A percentile compares a stretch with the other conserved stretches of the same genome.
Conservation (phyloP, 2,888 invertebrate species). For the Hipparchia semele region DNA sequence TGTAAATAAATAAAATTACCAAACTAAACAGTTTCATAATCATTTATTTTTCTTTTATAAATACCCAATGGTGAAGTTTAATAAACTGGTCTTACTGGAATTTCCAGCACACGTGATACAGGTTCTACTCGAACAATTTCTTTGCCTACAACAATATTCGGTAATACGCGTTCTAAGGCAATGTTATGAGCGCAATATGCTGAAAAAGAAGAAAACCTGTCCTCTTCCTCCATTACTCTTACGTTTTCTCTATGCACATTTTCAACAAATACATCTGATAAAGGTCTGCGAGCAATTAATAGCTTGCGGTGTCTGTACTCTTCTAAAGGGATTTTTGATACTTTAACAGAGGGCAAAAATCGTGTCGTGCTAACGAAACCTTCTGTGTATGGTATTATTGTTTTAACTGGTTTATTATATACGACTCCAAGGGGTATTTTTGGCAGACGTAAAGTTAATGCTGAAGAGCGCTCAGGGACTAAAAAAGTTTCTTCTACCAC, state of each 20-base stretch:
- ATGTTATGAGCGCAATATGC: conserved; percentile 30
- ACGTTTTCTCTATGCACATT: conserved; percentile 13
- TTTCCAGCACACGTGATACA: conserved; percentile 12
- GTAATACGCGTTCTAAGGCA: conserved; percentile 26
- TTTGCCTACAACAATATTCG: conserved; percentile 21
- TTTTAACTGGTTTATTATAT: conserved; percentile 21
- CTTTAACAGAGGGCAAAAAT: conserved; percentile 26
- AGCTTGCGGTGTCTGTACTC: background rate
- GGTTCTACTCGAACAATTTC: conserved; percentile 7
- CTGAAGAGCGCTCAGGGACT: background rate
- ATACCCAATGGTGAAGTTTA: background rate
- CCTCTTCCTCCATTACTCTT: conserved; percentile 4
- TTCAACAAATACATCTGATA: conserved; percentile 6
- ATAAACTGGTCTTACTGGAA: conserved; percentile 25
- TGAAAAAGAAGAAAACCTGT: conserved; percentile 22
- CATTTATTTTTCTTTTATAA: conserved; percentile 13
- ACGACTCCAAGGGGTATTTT: conserved; percentile 25
- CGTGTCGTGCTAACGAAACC: conserved; percentile 23
- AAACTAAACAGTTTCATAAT: background rate
- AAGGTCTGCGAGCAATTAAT: background rate
- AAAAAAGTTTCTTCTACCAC: background rate
- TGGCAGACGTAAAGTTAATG: conserved; percentile 2
- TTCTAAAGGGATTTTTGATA: conserved; percentile 18
- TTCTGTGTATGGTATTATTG: conserved; percentile 17
- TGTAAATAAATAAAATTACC: conserved; percentile 4